A percentile compares a stretch with the other conserved stretches of the same genome.
These are phyloP conservation scores for Phalera bucephala DNA, from an alignment of 2,888 invertebrate species.

Conservation along the genomic window DNA sequence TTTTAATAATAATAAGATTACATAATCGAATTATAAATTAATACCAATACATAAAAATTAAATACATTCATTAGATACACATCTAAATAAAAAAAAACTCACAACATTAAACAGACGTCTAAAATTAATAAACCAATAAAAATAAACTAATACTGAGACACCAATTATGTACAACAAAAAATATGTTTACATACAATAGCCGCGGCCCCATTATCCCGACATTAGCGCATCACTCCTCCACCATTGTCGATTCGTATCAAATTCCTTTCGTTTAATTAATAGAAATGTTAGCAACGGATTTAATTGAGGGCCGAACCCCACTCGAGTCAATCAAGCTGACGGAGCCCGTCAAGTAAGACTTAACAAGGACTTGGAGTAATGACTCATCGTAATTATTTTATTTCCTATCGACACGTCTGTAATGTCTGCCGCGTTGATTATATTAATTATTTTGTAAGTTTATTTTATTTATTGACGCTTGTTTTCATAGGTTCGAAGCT, in stretches of 20 bases:
- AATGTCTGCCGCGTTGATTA: slow-evolving; percentile 18
- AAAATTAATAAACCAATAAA: slow-evolving; percentile 7
- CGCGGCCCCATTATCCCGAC: slow-evolving; percentile 17
- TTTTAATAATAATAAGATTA: too few relatives aligned
- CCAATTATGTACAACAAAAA: slow-evolving; percentile 28
- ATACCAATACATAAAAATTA: too few relatives aligned
- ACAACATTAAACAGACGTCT: not conserved
- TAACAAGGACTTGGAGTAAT: slow-evolving; percentile 31
- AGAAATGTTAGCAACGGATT: slow-evolving; percentile 42
- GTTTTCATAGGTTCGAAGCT: not conserved
- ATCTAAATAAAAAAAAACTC: too few relatives aligned
- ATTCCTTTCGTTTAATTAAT: slow-evolving; percentile 49
- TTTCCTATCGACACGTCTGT: slow-evolving; percentile 22
- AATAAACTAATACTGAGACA: slow-evolving; percentile 9
- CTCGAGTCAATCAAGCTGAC: slow-evolving; percentile 39
- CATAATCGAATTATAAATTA: too few relatives aligned
- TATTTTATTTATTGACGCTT: not conserved
- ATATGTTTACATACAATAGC: slow-evolving; percentile 37
- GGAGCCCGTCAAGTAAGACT: slow-evolving; percentile 22
- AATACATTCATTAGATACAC: too few relatives aligned
- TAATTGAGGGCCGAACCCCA: slow-evolving; percentile 39
- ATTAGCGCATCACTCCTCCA: slow-evolving; percentile 16
- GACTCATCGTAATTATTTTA: slow-evolving; percentile 36
- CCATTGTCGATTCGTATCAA: slow-evolving; percentile 40
- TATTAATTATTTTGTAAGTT: slow-evolving; percentile 16